Conservation (phyloP, 2,888 invertebrate species). For the Coelinius sp. region DNA sequence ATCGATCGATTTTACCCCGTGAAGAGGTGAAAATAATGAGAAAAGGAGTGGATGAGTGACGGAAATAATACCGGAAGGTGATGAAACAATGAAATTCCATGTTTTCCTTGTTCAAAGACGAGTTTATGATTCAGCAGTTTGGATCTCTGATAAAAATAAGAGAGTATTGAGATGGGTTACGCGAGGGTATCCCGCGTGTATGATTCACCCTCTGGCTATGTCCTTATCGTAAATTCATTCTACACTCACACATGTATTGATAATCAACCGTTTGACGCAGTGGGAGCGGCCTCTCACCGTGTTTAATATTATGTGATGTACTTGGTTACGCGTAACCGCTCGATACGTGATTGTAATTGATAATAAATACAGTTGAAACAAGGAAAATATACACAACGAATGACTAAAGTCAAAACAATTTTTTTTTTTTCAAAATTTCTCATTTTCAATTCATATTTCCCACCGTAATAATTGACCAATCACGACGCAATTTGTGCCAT, state of each 20-base stretch:
- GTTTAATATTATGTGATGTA: background rate
- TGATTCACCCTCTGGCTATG: conserved; percentile 16
- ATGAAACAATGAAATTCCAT: background rate
- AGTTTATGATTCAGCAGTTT: conserved; percentile 6
- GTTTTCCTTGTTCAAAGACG: background rate
- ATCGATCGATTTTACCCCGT: background rate
- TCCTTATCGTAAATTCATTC: conserved; percentile 18
- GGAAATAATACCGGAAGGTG: background rate
- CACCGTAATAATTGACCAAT: background rate
- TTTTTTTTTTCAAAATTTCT: background rate
- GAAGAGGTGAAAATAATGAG: background rate
- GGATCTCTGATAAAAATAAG: conserved; percentile 3
- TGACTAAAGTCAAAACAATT: background rate
- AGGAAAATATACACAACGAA: background rate
- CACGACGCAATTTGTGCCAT: background rate
- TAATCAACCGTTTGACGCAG: background rate
- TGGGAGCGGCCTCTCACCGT: background rate
- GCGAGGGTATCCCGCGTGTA: conserved; percentile 11
- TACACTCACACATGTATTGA: background rate
- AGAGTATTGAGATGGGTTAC: conserved; percentile 10
- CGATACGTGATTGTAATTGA: conserved; percentile 11
- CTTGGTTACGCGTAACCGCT: background rate
- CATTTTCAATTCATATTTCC: background rate
- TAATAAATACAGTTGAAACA: background rate
- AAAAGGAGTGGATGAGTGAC: background rate